A percentile compares a stretch with the other conserved stretches of the same genome.
Conservation (phyloP, 2,888 invertebrate genomes). For the Ochropleura plecta region DNA sequence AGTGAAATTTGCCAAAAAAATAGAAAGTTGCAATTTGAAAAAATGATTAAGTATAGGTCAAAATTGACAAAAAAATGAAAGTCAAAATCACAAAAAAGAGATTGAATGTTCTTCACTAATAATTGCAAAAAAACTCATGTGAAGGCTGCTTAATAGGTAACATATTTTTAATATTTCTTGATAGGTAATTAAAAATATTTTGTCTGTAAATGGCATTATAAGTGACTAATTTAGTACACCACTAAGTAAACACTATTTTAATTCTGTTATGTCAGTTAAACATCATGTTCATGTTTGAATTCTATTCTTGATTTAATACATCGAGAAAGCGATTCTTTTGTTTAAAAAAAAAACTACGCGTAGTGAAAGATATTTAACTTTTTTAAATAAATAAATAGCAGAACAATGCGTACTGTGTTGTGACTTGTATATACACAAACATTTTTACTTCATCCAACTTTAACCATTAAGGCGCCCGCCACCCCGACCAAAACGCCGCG, state of each 20-base stretch:
- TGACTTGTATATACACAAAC: too few relatives aligned
- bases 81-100: neutral
- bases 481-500: too few relatives aligned
- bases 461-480: too few relatives aligned
- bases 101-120: neutral
- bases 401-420: too few relatives aligned
- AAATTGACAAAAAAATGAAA: conserved; percentile 9
- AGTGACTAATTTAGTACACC: neutral
- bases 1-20: neutral
- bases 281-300: neutral
- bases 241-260: neutral
- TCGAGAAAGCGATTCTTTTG: neutral
- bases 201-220: too few relatives aligned
- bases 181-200: neutral
- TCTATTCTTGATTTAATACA: neutral
- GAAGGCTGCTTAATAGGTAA: neutral
- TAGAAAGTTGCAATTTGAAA: neutral
- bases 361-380: too few relatives aligned
- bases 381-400: neutral
- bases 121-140: neutral
- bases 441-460: too few relatives aligned
- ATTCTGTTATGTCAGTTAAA: neutral
- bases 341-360: neutral
- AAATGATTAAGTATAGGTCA: neutral
- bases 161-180: neutral